Evolutionary conservation across 2,797 vertebrate species (phyloP).

Genomic region (Cephalopachus bancanus): DNA sequence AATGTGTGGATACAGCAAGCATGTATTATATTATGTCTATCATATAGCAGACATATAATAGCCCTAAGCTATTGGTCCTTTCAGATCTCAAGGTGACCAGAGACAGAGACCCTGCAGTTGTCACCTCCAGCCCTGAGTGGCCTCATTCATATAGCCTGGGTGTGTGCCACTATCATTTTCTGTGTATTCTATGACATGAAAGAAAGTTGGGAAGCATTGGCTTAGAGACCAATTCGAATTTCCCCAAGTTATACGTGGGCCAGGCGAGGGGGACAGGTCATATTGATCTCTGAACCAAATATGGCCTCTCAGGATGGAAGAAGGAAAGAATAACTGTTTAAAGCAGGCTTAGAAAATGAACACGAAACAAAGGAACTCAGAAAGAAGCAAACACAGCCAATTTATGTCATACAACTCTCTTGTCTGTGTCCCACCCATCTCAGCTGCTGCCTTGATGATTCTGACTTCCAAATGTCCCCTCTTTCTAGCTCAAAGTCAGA

Average conservation of each 20-base stretch:
- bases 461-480: not conserved
- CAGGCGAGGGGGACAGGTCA: no score
- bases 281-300: not conserved
- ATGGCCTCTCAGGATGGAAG: not conserved
- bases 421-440: no score
- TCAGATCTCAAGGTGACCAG: not conserved
- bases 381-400: not conserved
- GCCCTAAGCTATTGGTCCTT: not conserved
- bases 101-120: not conserved
- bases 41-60: no score
- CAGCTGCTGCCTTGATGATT: not conserved
- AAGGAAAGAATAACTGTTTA: not conserved
- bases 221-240: not conserved
- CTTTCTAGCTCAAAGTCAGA: not conserved
- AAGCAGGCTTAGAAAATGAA: constrained; percentile 1
- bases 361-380: not conserved
- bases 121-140: not conserved
- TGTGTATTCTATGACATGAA: not conserved
- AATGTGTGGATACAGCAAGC: not conserved
- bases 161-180: not conserved
- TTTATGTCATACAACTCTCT: no score
- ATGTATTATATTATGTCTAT: no score
- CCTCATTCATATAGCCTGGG: not conserved
- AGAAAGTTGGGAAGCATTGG: not conserved
- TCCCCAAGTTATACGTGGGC: no score